These are phyloP conservation scores for Subacronicta megacephala DNA, from an alignment of 2,888 invertebrate genomes.

Conservation along the genomic window DNA sequence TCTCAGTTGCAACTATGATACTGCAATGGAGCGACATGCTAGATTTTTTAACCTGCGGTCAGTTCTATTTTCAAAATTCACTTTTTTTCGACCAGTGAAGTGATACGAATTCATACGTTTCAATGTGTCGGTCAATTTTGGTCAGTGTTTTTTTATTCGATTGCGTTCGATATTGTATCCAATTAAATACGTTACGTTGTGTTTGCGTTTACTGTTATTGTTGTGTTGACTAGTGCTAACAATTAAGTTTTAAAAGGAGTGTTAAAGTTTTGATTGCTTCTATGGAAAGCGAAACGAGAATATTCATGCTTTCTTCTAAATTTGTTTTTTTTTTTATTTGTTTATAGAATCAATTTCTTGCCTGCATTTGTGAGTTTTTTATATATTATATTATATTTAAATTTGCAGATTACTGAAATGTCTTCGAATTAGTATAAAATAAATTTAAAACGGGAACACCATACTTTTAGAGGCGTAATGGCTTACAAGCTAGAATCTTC, in stretches of 20 bases:
- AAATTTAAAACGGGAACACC: too few species aligned
- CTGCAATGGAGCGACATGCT: constrained; percentile 88
- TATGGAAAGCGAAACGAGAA: constrained; percentile 29
- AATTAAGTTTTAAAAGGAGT: constrained; percentile 30
- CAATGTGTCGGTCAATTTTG: constrained; percentile 23
- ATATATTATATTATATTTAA: too few species aligned
- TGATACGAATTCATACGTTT: constrained; percentile 25
- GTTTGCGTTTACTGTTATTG: constrained; percentile 38
- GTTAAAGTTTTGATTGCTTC: constrained; percentile 23
- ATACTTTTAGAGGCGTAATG: too few species aligned
- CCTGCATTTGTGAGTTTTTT: constrained; percentile 34
- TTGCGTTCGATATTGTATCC: constrained; percentile 19
- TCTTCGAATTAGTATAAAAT: too few species aligned
- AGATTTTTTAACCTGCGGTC: constrained; percentile 84
- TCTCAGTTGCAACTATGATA: constrained; percentile 85
- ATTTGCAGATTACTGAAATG: too few species aligned
- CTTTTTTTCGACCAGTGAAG: constrained; percentile 37
- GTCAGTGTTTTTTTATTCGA: constrained; percentile 32
- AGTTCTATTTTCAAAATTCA: constrained; percentile 65
- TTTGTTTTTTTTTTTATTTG: background rate
- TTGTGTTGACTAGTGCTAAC: constrained; percentile 39
- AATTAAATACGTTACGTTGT: constrained; percentile 28
- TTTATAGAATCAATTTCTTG: background rate
- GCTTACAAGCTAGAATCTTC: too few species aligned
- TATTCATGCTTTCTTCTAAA: constrained; percentile 41